A percentile compares a stretch with the other conserved stretches of the same genome.
These are phyloP conservation scores for Palythoa caribaeorum DNA, from an alignment of 92 coral and sea anemone species.

Conservation along the genomic window DNA sequence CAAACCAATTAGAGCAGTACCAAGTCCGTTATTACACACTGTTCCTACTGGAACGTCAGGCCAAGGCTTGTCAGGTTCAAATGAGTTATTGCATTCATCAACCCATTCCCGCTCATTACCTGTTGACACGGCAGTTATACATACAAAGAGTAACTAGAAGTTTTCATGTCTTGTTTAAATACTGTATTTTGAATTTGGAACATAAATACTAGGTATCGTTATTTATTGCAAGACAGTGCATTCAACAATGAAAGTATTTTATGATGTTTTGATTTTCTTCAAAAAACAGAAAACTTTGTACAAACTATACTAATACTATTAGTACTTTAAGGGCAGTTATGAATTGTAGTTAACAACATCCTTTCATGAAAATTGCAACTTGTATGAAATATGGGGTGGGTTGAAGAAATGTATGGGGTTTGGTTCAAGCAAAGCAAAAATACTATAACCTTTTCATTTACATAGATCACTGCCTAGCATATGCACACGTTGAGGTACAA, in stretches of 20 bases:
- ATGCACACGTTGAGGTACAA: no score
- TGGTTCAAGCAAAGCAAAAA: no score
- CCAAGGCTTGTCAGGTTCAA: conserved; percentile 8
- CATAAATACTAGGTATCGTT: conserved; percentile 16
- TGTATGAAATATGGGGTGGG: no score
- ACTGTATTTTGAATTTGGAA: conserved; percentile 28
- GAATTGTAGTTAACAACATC: not conserved
- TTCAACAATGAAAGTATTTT: not conserved
- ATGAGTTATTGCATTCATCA: conserved; percentile 20
- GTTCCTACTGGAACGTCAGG: conserved; percentile 24
- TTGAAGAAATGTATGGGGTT: no score
- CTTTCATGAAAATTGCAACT: no score
- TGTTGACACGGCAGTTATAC: conserved; percentile 19
- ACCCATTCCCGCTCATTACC: conserved; percentile 17
- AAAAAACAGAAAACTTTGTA: not conserved
- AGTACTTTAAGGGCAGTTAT: not conserved
- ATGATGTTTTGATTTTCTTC: not conserved
- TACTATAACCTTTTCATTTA: no score
- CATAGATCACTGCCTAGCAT: no score
- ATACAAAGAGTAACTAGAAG: conserved; percentile 26
- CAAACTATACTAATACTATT: not conserved
- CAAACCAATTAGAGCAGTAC: conserved; percentile 70
- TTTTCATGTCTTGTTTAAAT: not conserved
- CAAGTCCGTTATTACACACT: conserved; percentile 52
- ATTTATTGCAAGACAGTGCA: conserved; percentile 40